Evolutionary conservation across 2,888 invertebrate genomes (phyloP).

Genomic region (Aspidiotus destructor): DNA sequence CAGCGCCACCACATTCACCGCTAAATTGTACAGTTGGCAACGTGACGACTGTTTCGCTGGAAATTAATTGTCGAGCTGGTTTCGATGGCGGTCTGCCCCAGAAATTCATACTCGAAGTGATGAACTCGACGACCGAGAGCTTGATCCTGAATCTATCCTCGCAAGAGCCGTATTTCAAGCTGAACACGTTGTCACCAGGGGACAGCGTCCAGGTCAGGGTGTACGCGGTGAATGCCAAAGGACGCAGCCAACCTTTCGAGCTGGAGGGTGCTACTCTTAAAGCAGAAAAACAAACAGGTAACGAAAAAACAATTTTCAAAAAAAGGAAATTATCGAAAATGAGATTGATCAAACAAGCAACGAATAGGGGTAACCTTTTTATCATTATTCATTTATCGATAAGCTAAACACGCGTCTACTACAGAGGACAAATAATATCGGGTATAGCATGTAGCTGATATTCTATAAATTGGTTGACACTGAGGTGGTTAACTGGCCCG

Average conservation of each 20-base stretch:
- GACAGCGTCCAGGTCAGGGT: conserved; percentile 66
- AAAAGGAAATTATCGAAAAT: too few species aligned
- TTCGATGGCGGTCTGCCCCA: conserved; percentile 72
- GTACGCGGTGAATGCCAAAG: conserved; percentile 73
- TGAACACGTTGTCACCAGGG: conserved; percentile 67
- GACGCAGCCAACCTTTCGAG: conserved; percentile 62
- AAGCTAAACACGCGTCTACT: too few species aligned
- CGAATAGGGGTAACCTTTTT: too few species aligned
- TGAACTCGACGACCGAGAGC: conserved; percentile 45
- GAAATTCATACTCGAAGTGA: conserved; percentile 63
- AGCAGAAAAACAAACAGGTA: conserved; percentile 68
- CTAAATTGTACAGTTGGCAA: conserved; percentile 67
- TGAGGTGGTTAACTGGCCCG: too few species aligned
- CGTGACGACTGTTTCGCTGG: conserved; percentile 64
- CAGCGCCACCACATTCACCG: conserved; percentile 66
- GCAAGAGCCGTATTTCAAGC: conserved; percentile 51
- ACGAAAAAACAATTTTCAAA: neutral
- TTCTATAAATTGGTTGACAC: too few species aligned
- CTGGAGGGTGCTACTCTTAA: conserved; percentile 67
- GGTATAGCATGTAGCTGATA: too few species aligned
- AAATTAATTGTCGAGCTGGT: conserved; percentile 59
- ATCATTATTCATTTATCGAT: too few species aligned
- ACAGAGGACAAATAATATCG: too few species aligned
- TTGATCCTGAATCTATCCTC: conserved; percentile 32
- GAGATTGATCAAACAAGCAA: too few species aligned